These are phyloP conservation scores for Cancer borealis DNA, from an alignment of 2,888 invertebrate species.

Conservation along the genomic window DNA sequence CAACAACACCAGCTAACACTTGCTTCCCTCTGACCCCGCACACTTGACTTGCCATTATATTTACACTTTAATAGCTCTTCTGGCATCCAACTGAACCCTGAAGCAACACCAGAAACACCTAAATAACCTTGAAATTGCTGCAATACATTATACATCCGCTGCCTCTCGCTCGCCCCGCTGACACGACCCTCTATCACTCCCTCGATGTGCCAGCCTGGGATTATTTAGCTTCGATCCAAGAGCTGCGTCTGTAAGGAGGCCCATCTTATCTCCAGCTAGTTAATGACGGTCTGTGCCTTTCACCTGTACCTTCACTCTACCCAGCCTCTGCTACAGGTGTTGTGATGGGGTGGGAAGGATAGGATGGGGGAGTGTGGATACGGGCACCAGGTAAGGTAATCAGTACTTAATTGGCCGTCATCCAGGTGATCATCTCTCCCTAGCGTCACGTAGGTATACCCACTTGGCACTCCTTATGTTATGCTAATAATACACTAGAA, in stretches of 20 bases:
- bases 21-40: not conserved
- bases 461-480: not conserved
- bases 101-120: slow-evolving; percentile 26
- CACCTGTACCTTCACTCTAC: not conserved
- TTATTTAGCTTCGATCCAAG: not conserved
- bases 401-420: not conserved
- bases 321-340: not conserved
- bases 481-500: not conserved
- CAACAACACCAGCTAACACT: not conserved
- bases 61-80: not conserved
- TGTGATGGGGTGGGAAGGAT: not conserved
- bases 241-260: not conserved
- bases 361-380: not conserved
- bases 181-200: not conserved
- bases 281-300: not conserved
- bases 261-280: not conserved
- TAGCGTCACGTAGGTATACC: not conserved
- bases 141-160: not conserved
- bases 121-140: not conserved
- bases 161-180: not conserved
- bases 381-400: not conserved
- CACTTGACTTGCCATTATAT: not conserved
- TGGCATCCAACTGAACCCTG: not conserved
- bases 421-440: not conserved
- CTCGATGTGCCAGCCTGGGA: not conserved